A percentile compares a stretch with the other conserved stretches of the same genome.
Conservation (phyloP, 2,113 vertebrate species). For the Ceyx cyanopectus region DNA sequence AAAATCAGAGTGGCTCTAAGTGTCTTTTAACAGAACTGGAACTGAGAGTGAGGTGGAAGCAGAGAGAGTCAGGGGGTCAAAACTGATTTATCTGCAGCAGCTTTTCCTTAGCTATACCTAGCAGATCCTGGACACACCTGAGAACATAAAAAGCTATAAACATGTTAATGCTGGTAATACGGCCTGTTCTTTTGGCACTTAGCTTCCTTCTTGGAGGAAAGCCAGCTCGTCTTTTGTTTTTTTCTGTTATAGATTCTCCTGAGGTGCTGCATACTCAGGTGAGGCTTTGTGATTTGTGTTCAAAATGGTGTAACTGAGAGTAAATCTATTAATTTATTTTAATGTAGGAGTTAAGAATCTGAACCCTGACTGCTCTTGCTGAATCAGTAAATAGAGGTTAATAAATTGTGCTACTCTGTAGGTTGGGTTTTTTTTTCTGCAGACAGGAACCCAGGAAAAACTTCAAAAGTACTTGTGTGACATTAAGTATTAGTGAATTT, state of each 20-base stretch:
- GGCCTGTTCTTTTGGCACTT: conserved; percentile 25
- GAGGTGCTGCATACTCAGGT: conserved; percentile 5
- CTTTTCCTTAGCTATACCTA: background rate
- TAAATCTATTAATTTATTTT: conserved; percentile 35
- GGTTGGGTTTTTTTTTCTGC: background rate
- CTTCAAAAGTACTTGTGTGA: background rate
- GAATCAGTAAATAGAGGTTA: background rate
- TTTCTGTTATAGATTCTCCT: conserved; percentile 6
- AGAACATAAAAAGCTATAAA: background rate
- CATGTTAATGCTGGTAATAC: conserved; percentile 21
- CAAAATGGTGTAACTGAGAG: background rate
- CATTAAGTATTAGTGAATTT: background rate
- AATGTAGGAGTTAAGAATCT: background rate
- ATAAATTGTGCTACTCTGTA: background rate
- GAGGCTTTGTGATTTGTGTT: conserved; percentile 24
- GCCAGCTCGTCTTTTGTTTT: background rate
- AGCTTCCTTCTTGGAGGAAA: conserved; percentile 31
- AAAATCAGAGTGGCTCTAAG: background rate
- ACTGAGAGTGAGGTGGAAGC: background rate
- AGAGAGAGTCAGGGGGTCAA: background rate
- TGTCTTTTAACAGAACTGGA: background rate
- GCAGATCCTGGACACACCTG: background rate
- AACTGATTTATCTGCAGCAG: background rate
- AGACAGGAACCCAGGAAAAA: background rate
- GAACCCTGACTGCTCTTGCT: background rate